A percentile compares a stretch with the other conserved stretches of the same genome.
Conservation (phyloP, 2,113 vertebrate genomes). For the Monopterus albus region DNA sequence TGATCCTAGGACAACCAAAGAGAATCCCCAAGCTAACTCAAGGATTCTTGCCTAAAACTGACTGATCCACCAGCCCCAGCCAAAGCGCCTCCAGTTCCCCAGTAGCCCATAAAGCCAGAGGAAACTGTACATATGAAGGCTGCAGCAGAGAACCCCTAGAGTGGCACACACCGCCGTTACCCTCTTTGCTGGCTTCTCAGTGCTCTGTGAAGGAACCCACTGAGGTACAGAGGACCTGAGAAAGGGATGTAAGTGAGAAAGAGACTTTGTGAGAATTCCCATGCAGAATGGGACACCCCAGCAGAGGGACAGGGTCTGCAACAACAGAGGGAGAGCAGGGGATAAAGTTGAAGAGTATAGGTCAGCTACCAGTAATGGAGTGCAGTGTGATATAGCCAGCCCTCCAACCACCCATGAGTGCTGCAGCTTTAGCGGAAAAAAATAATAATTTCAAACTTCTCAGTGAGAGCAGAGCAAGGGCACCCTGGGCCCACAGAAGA, state of each 20-base stretch:
- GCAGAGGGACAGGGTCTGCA: conserved; percentile 85
- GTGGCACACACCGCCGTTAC: conserved; percentile 73
- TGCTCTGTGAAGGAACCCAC: conserved; percentile 54
- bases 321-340: conserved; percentile 77
- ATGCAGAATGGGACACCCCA: conserved; percentile 83
- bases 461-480: conserved; percentile 83
- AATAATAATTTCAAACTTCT: conserved; percentile 73
- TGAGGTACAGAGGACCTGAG: conserved; percentile 53
- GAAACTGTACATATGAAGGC: conserved; percentile 85
- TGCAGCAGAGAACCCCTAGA: conserved; percentile 84
- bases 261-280: conserved; percentile 79
- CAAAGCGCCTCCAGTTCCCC: conserved; percentile 82
- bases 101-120: conserved; percentile 89
- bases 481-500: conserved; percentile 83
- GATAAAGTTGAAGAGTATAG: conserved; percentile 76
- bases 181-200: conserved; percentile 45
- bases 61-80: conserved; percentile 88
- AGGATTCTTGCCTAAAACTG: conserved; percentile 89
- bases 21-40: conserved; percentile 84
- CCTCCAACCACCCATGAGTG: conserved; percentile 77
- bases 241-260: conserved; percentile 68
- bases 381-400: conserved; percentile 70
- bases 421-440: conserved; percentile 74
- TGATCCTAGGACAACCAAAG: conserved; percentile 82
- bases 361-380: conserved; percentile 79